Evolutionary conservation across 2,113 vertebrate genomes (phyloP).

Genomic region (Arvicanthis niloticus): DNA sequence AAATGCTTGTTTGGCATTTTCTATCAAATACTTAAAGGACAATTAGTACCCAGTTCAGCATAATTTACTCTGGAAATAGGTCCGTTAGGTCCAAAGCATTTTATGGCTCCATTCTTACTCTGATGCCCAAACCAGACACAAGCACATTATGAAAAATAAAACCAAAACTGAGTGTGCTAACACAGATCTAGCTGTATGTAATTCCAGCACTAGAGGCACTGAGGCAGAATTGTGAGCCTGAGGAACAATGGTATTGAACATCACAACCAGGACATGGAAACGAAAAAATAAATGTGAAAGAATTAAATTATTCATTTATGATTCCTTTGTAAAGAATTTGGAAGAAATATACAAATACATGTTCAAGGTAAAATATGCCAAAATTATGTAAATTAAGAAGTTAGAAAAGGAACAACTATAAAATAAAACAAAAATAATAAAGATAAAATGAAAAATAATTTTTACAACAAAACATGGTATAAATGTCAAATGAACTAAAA

Average conservation of each 20-base stretch:
- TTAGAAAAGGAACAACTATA: not conserved
- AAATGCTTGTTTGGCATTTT: not conserved
- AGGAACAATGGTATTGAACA: not conserved
- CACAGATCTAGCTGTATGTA: not conserved
- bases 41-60: slow-evolving; percentile 4
- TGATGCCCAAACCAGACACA: not conserved
- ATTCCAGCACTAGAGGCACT: not conserved
- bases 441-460: not conserved
- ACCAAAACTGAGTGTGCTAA: not conserved
- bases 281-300: not conserved
- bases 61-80: not conserved
- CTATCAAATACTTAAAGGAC: not conserved
- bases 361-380: not conserved
- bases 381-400: not conserved
- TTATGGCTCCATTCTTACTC: not conserved
- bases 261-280: accelerated
- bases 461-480: not conserved
- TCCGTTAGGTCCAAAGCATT: not conserved
- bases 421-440: not conserved
- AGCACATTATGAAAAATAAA: not conserved
- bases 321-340: not conserved
- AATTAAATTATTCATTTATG: not conserved
- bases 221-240: not conserved
- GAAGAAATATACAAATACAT: not conserved
- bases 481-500: not conserved